Evolutionary conservation across 2,797 vertebrate genomes (phyloP).

Genomic region (Valencia hispanica): DNA sequence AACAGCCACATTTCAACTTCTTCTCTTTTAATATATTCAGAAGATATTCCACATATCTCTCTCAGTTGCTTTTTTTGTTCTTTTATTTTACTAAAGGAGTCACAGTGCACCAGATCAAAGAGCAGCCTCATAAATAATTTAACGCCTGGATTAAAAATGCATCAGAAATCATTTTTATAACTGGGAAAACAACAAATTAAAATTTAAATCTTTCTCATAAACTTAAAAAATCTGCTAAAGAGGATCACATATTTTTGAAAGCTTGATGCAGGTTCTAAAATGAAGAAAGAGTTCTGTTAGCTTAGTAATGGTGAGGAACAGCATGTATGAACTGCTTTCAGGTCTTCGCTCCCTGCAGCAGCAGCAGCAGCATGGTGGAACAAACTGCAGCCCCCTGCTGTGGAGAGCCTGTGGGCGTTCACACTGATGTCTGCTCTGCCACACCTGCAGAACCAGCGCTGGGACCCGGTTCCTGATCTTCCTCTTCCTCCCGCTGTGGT

Average conservation of each 20-base stretch:
- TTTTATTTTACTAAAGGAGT: slow-evolving; percentile 1
- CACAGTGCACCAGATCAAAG: slow-evolving; percentile 39
- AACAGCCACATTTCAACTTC: background rate
- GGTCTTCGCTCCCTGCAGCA: slow-evolving; percentile 27
- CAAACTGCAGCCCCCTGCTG: slow-evolving; percentile 61
- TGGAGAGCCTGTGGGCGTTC: slow-evolving; percentile 77
- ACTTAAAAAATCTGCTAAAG: background rate
- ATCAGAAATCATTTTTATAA: slow-evolving; percentile 23
- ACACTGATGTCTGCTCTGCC: slow-evolving; percentile 67
- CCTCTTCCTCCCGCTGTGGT: slow-evolving; percentile 74
- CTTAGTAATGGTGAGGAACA: background rate
- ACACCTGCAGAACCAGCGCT: slow-evolving; percentile 41
- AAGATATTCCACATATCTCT: background rate
- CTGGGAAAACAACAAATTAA: slow-evolving; percentile 2
- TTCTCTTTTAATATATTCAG: background rate
- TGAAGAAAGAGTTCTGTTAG: background rate
- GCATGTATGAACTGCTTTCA: slow-evolving; percentile 31
- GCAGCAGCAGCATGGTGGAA: slow-evolving; percentile 73
- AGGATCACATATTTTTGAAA: background rate
- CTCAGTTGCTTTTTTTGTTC: background rate
- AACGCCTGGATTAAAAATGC: slow-evolving; percentile 44
- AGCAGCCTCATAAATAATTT: slow-evolving; percentile 35
- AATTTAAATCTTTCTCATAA: background rate
- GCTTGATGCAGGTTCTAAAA: background rate
- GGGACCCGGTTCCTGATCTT: slow-evolving; percentile 73